Percentiles rank a stretch among this genome's conserved stretches.
Evolutionary conservation across 2,113 vertebrate species (phyloP).

Genomic region (Neofelis nebulosa): DNA sequence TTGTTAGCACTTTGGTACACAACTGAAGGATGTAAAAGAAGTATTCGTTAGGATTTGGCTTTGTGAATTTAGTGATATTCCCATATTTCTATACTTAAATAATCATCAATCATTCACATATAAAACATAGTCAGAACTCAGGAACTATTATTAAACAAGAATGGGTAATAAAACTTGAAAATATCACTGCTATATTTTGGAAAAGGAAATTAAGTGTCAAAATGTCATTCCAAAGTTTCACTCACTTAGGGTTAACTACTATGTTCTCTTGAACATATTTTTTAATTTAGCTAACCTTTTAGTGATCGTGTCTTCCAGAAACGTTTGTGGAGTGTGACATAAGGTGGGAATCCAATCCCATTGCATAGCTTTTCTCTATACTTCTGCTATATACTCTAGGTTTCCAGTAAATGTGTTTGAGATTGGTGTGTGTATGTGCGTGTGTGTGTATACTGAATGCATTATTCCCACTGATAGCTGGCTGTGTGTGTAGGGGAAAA

Average conservation of each 20-base stretch:
- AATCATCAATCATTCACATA: not conserved
- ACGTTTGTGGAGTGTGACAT: not conserved
- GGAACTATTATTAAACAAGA: not conserved
- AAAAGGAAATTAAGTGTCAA: constrained; percentile 25
- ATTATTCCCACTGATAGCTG: not conserved
- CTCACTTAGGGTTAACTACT: not conserved
- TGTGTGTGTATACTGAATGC: not conserved
- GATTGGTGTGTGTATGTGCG: no score
- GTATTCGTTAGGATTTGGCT: not conserved
- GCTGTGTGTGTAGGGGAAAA: not conserved
- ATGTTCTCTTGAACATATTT: not conserved
- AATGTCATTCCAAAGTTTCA: not conserved
- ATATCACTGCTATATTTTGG: not conserved
- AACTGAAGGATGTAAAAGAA: not conserved
- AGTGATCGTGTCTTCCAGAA: not conserved
- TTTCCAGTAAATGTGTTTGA: not conserved
- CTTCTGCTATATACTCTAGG: not conserved
- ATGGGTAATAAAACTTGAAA: not conserved
- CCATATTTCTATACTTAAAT: not conserved
- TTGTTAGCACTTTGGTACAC: not conserved
- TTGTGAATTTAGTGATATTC: not conserved
- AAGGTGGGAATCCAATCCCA: not conserved
- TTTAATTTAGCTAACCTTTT: not conserved
- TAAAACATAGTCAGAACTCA: not conserved
- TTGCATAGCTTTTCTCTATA: not conserved